phyloP scores from a whole-genome alignment of 2,113 vertebrate genomes.

The Apteryx owenii region DNA sequence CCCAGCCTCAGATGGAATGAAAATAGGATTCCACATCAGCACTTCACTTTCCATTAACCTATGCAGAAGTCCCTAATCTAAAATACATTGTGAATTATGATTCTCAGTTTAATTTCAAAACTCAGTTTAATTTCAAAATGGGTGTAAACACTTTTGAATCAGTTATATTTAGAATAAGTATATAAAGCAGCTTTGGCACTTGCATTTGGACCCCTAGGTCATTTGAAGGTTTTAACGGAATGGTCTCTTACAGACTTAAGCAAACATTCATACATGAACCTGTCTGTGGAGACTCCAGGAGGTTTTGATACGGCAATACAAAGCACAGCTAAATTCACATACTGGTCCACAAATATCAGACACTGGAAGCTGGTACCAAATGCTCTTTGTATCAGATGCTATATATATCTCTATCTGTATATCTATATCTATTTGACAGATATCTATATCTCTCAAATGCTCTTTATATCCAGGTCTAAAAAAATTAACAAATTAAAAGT shows the following conservation, averaged over 20 bases:
- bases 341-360: rapidly evolving
- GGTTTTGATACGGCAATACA: neutral
- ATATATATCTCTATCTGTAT: too few relatives aligned
- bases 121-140: neutral
- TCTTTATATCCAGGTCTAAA: neutral
- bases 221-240: neutral
- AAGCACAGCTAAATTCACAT: neutral
- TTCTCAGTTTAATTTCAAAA: neutral
- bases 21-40: neutral
- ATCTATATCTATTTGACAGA: too few relatives aligned
- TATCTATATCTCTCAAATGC: neutral
- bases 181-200: neutral
- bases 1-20: neutral
- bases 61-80: neutral
- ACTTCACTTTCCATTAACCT: rapidly evolving
- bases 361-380: neutral
- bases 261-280: neutral
- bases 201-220: neutral
- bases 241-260: rapidly evolving
- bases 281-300: neutral
- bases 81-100: rapidly evolving
- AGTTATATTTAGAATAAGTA: neutral
- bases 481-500: neutral
- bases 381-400: neutral
- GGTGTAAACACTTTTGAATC: neutral